Base-by-base conservation (phyloP, 2,888 invertebrate genomes). In the Eurytoma adleriae region DNA sequence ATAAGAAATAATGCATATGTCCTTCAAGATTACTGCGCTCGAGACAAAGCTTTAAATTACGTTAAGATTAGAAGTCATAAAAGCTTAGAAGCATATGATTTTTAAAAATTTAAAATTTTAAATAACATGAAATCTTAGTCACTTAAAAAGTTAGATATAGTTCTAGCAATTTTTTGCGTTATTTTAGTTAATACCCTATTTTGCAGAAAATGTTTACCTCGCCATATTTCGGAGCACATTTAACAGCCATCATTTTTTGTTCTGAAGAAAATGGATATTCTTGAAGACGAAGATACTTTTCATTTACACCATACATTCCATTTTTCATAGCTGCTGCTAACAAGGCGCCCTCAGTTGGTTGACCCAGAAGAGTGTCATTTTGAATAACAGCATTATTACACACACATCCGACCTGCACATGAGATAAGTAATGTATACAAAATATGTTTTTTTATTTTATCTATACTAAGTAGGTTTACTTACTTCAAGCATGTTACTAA, bases 241-340 rank as follows among this genome's bases (percentile, higher is more conserved):
- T 97, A 40, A 99, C 99, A 4, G 97, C 97, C 99, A 99, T 99
- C 95, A 97, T 97, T 92, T 99, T 99, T 83, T 97, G 97, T 87
- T 99, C 99, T 0, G 99, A 99, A 86, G 90, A 90, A 91, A 99
- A 99, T 0, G 99, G 99, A 92, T 96, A 96, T 91, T 99, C 99
- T 88, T 98, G 96, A 13, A 98, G 92, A 67, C 98, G 93, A 0
- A 95, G 93, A 90, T 96, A 98, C 77, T 95, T 94, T 40, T 97
- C 96, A 0, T 94, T 91, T 0, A 96, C 92, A 72, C 96, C 96
- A 86, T 95, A 95, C 94, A 98, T 94, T 70, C 96, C 96, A 90
- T 97, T 95, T 92, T 99, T 99, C 94, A 96, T 95, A 7, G 98
- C 98, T 64, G 95, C 96, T 0, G 98, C 96, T 27, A 99, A 92